phyloP scores from a whole-genome alignment of 2,113 vertebrate genomes.

The Halcyon senegalensis region DNA sequence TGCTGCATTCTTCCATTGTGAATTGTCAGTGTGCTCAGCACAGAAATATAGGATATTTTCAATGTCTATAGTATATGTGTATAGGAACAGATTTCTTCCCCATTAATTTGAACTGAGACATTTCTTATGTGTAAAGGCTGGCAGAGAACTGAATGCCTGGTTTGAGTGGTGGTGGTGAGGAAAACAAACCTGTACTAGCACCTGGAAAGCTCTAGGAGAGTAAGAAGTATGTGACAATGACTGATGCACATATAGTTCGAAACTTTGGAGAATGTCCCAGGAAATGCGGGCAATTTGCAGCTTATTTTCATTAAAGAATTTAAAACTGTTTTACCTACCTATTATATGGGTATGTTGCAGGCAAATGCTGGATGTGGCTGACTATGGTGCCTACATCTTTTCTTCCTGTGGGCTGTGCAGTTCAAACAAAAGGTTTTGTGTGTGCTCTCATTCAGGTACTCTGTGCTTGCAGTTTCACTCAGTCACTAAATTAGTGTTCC shows the following conservation, averaged over 20 bases:
- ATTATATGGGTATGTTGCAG: background rate
- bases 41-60: background rate
- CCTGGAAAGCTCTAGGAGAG: background rate
- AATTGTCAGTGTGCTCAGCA: background rate
- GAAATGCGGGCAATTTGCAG: accelerated
- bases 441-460: background rate
- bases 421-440: background rate
- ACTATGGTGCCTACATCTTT: background rate
- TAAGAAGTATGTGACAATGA: background rate
- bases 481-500: background rate
- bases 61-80: background rate
- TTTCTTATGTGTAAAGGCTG: background rate
- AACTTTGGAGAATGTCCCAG: background rate
- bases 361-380: background rate
- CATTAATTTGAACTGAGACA: background rate
- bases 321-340: background rate
- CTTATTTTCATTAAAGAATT: background rate
- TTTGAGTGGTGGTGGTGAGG: background rate
- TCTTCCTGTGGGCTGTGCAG: background rate
- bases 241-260: accelerated
- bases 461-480: background rate
- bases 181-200: background rate
- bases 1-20: background rate
- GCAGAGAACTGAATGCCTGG: background rate
- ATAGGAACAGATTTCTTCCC: background rate